phyloP scores from a whole-genome alignment of 1,140 invertebrate genomes.

The Brachionus manjavacas region DNA sequence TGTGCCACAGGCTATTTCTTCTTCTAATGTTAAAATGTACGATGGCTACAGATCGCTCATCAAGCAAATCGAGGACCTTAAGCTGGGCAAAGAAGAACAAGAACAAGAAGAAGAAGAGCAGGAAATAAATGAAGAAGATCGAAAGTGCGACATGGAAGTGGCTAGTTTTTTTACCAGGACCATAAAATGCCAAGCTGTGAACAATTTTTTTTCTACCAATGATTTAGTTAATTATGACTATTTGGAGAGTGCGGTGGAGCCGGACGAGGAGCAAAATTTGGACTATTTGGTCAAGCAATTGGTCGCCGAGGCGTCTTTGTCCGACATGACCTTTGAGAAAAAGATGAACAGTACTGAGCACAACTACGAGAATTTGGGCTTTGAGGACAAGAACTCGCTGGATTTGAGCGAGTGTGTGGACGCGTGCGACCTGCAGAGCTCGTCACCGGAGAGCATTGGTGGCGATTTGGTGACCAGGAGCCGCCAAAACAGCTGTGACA shows the following conservation, averaged over 20 bases:
- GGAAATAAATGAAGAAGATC: background rate
- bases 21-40: background rate
- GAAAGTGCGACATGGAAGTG: slow-evolving; percentile 27
- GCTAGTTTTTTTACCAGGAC: slow-evolving; percentile 38
- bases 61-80: background rate
- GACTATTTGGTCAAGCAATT: slow-evolving; percentile 33
- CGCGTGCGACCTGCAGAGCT: background rate
- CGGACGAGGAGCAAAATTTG: slow-evolving; percentile 13
- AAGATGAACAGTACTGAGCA: background rate
- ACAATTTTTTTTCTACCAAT: background rate
- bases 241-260: background rate
- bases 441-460: background rate
- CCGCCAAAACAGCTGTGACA: background rate
- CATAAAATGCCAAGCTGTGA: background rate
- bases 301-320: slow-evolving; percentile 25
- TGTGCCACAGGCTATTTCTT: background rate
- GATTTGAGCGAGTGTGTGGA: slow-evolving; percentile 3
- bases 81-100: background rate
- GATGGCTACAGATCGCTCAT: slow-evolving; percentile 11
- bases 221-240: slow-evolving; percentile 1
- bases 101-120: background rate
- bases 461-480: too few relatives aligned
- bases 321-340: background rate
- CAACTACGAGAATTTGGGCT: slow-evolving; percentile 9
- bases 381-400: background rate